Evolutionary conservation across 53 echinoderm and acorn worm genomes (phyloP).

Genomic region (Holothuria leucospilota): DNA sequence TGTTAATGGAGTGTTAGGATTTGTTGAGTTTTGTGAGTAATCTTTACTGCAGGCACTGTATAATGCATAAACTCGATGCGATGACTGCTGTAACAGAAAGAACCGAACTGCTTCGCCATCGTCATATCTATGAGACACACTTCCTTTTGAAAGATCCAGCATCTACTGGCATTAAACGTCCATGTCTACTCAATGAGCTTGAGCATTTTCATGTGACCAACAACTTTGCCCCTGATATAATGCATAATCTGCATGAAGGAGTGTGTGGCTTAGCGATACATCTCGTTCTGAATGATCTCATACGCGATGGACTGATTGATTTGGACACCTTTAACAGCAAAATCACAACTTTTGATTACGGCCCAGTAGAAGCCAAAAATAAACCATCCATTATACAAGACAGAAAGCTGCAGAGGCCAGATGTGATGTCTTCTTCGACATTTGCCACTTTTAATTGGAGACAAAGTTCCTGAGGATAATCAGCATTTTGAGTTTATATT

Average conservation of each 20-base stretch:
- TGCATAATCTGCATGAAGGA: slow-evolving; percentile 73
- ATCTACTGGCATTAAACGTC: slow-evolving; percentile 50
- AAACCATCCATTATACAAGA: slow-evolving; percentile 46
- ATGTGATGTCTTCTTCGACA: slow-evolving; percentile 71
- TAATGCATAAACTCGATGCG: slow-evolving; percentile 50
- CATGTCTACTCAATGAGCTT: slow-evolving; percentile 53
- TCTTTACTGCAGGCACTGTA: slow-evolving; percentile 56
- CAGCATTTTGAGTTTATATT: slow-evolving; percentile 56
- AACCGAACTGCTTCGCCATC: neutral
- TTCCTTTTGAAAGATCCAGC: neutral
- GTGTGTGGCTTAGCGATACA: slow-evolving; percentile 59
- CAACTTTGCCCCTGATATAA: slow-evolving; percentile 64
- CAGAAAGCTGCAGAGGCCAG: slow-evolving; percentile 21
- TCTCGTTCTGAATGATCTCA: slow-evolving; percentile 51
- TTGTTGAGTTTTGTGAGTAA: slow-evolving; percentile 60
- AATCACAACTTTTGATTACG: slow-evolving; percentile 70
- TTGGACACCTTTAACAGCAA: slow-evolving; percentile 51
- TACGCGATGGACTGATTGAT: slow-evolving; percentile 40
- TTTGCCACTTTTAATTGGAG: slow-evolving; percentile 51
- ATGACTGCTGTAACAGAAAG: neutral
- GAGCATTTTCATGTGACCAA: slow-evolving; percentile 46
- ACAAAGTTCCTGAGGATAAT: slow-evolving; percentile 68
- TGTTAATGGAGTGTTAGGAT: slow-evolving; percentile 36
- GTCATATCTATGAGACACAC: slow-evolving; percentile 32
- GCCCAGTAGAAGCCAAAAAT: slow-evolving; percentile 38